Percentiles rank a stretch among this genome's conserved stretches.
Conservation (phyloP, 1,140 invertebrate species). For the Penaeus indicus region DNA sequence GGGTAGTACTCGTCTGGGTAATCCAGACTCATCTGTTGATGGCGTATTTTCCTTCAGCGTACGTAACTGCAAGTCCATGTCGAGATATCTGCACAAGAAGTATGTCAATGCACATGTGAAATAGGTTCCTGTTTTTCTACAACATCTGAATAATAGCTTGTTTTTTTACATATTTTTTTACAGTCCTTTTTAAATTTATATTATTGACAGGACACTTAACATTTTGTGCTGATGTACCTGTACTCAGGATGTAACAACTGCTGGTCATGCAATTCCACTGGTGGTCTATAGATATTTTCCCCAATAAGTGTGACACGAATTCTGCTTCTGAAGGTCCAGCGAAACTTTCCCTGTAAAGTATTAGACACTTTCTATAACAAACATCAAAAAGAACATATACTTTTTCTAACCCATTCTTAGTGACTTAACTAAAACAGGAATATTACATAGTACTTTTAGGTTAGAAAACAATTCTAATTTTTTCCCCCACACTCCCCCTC, state of each 20-base stretch:
- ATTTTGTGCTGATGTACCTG: slow-evolving; percentile 66
- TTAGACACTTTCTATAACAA: not conserved
- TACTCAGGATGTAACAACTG: slow-evolving; percentile 74
- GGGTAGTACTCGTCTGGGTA: slow-evolving; percentile 74
- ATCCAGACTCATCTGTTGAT: slow-evolving; percentile 40
- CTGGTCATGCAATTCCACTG: slow-evolving; percentile 80
- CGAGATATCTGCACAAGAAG: slow-evolving; percentile 60
- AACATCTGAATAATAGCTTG: too few species aligned
- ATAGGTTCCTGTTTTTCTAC: too few species aligned
- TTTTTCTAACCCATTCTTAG: too few species aligned
- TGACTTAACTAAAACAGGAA: too few species aligned
- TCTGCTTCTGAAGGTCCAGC: slow-evolving; percentile 87
- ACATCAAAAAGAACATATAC: slow-evolving; percentile 8
- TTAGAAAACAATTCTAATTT: not conserved
- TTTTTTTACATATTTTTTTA: too few species aligned
- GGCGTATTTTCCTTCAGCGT: slow-evolving; percentile 66
- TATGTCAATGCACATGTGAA: too few species aligned
- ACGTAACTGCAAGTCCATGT: slow-evolving; percentile 69
- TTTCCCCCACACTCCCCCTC: slow-evolving; percentile 11
- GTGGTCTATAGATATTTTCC: slow-evolving; percentile 73
- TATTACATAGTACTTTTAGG: not conserved
- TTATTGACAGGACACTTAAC: too few species aligned
- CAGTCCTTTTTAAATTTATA: too few species aligned
- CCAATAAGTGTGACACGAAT: slow-evolving; percentile 89
- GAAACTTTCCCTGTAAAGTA: slow-evolving; percentile 78